Evolutionary conservation across 2,797 vertebrate genomes (phyloP).

Genomic region (Hyperoplus immaculatus): DNA sequence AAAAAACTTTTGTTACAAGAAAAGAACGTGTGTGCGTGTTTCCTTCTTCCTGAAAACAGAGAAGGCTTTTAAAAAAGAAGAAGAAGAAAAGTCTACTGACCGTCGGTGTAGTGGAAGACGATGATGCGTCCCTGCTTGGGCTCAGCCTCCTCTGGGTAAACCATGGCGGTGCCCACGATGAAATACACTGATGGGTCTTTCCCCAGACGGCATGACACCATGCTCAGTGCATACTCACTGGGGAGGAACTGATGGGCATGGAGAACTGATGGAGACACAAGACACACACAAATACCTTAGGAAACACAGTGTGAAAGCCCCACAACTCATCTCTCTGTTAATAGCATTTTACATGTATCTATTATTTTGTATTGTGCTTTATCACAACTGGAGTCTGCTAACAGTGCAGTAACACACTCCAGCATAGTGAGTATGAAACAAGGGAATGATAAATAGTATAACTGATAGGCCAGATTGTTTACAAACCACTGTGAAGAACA

Average conservation of each 20-base stretch:
- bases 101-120: conserved; percentile 98
- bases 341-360: not conserved
- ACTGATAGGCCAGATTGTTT: not conserved
- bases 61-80: not conserved
- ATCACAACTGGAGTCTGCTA: not conserved
- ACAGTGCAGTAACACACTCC: not conserved
- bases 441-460: not conserved
- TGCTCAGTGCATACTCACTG: conserved; percentile 95
- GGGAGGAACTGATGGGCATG: conserved; percentile 98
- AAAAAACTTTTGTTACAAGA: too few relatives aligned
- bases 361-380: not conserved
- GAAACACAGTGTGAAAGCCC: not conserved
- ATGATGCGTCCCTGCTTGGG: conserved; percentile 98
- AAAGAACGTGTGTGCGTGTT: not conserved
- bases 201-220: conserved; percentile 98
- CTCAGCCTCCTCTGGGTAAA: conserved; percentile 98
- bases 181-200: conserved; percentile 97
- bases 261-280: conserved; percentile 86
- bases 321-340: not conserved
- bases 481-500: not conserved
- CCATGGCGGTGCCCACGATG: conserved; percentile 98
- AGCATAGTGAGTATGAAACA: not conserved
- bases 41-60: conserved; percentile 12
- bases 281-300: conserved; percentile 3
- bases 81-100: conserved; percentile 76